A percentile compares a stretch with the other conserved stretches of the same genome.
Evolutionary conservation across 2,888 invertebrate genomes (phyloP).

Genomic region (Synergus japonicus): DNA sequence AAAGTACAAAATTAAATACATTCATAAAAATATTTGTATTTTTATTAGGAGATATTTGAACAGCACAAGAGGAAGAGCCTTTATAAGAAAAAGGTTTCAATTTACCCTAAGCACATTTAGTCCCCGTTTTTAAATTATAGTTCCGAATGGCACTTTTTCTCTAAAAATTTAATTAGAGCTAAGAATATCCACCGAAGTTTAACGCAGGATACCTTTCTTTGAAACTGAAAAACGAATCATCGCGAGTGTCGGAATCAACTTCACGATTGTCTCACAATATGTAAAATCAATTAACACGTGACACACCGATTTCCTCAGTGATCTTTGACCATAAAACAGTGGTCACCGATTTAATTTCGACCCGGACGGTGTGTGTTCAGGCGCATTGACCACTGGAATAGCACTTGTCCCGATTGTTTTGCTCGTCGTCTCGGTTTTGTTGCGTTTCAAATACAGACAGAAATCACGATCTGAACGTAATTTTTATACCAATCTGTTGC

Average conservation of each 20-base stretch:
- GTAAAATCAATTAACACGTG: conserved; percentile 54
- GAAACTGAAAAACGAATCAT: conserved; percentile 23
- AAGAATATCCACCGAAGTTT: background rate
- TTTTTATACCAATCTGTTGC: background rate
- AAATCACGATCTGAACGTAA: background rate
- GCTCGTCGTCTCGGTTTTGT: background rate
- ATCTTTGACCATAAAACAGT: conserved; percentile 54
- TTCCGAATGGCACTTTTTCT: background rate
- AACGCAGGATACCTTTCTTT: conserved; percentile 16
- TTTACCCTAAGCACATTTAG: background rate
- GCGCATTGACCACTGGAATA: conserved; percentile 26
- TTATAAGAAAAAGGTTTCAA: background rate
- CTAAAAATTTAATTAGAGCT: background rate
- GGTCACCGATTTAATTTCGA: conserved; percentile 58
- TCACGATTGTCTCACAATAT: conserved; percentile 38
- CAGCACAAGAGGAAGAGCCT: background rate
- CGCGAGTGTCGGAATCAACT: background rate
- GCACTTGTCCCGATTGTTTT: conserved; percentile 17
- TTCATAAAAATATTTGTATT: background rate
- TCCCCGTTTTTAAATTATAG: background rate
- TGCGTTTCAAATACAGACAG: background rate
- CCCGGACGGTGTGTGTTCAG: conserved; percentile 20
- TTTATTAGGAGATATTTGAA: background rate
- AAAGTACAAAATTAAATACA: background rate
- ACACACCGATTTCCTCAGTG: conserved; percentile 57